Percentiles rank a stretch among this genome's conserved stretches.
These are phyloP conservation scores for Delphinapterus leucas DNA, from an alignment of 2,113 vertebrate species.

Conservation along the genomic window DNA sequence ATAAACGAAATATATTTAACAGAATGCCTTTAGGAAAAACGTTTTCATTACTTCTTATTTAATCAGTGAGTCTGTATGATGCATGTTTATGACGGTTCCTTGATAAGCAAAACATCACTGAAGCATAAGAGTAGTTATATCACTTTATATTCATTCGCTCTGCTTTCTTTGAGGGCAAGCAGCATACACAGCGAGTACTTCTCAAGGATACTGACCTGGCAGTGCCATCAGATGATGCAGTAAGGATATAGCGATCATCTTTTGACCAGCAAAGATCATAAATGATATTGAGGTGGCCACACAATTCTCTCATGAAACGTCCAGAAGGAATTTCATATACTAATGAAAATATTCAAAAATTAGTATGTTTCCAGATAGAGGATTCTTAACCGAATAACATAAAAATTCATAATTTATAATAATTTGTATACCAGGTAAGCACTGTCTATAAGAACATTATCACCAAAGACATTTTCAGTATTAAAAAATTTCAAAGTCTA, in stretches of 20 bases:
- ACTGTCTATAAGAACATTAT: background rate
- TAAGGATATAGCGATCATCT: constrained; percentile 90
- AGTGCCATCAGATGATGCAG: constrained; percentile 95
- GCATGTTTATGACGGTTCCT: background rate
- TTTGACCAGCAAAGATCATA: constrained; percentile 98
- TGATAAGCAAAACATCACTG: background rate
- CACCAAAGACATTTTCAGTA: background rate
- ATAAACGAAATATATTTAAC: background rate
- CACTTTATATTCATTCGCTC: background rate
- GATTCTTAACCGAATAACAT: background rate
- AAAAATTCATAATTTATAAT: constrained; percentile 26
- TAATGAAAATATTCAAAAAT: constrained; percentile 75
- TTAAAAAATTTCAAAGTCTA: background rate
- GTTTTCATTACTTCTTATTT: background rate
- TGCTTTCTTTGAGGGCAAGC: background rate
- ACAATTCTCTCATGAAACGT: constrained; percentile 89
- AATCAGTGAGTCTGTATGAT: background rate
- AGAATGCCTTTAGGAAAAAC: background rate
- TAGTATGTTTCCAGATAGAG: background rate
- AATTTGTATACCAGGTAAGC: background rate
- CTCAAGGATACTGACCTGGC: constrained; percentile 88
- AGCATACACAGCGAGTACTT: background rate
- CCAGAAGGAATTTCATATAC: constrained; percentile 98
- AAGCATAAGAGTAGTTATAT: background rate
- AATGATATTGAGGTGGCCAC: constrained; percentile 95